phyloP scores from a whole-genome alignment of 1,140 invertebrate genomes.

The Prorops nasuta region DNA sequence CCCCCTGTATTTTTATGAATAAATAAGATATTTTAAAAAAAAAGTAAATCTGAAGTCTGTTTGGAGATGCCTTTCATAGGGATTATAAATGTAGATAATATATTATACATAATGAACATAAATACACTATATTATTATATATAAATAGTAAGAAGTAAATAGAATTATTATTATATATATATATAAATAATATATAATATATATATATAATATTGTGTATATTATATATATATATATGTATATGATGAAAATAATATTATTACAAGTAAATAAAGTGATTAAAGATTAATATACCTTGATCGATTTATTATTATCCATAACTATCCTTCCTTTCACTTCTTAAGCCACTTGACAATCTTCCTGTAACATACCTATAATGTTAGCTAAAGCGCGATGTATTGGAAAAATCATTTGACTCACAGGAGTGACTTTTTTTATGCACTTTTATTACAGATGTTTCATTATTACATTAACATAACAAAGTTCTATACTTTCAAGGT shows the following conservation, averaged over 20 bases:
- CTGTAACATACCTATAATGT: no score
- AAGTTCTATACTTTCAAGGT: conserved; percentile 57
- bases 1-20: conserved; percentile 58
- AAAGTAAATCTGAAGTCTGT: conserved; percentile 57
- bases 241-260: conserved; percentile 56
- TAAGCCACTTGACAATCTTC: no score
- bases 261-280: conserved; percentile 57
- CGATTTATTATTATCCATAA: no score
- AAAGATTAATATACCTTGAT: conserved; percentile 35
- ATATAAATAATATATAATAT: conserved; percentile 49
- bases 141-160: conserved; percentile 46
- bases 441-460: conserved; percentile 52
- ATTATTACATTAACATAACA: conserved; percentile 56
- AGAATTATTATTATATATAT: conserved; percentile 37
- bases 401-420: no score
- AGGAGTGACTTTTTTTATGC: no score
- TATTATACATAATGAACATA: conserved; percentile 56
- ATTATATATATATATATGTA: conserved; percentile 26
- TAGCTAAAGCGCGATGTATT: no score
- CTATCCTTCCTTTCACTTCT: no score
- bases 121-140: conserved; percentile 57
- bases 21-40: conserved; percentile 59
- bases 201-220: conserved; percentile 53
- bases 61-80: conserved; percentile 58
- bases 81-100: conserved; percentile 58